Base-by-base conservation (phyloP, 2,888 invertebrate species). In the Melangyna quadrimaculata region DNA sequence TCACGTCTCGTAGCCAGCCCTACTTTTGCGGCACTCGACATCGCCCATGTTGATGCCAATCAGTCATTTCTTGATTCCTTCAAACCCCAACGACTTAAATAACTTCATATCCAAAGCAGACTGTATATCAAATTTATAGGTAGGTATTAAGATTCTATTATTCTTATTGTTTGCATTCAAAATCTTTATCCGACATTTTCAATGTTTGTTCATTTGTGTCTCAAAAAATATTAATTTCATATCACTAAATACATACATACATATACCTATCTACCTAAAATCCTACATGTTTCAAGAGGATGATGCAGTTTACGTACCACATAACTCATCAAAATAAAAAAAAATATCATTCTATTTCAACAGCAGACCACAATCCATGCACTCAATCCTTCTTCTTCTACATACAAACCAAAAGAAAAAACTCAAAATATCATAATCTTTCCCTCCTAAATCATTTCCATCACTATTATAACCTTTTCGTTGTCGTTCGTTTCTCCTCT, bases 371-470 rank as follows among this genome's bases (percentile, higher is more conserved):
- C 22, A 29, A 10, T 29, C 17, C 29, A 35, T 48, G 5, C 45
- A 61, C 19, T 61, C 37, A 48, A 45, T 48, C 37, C 37, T 14
- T 29, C 22, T 29, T 51, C 40, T 4, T n/a, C n/a, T n/a, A n/a
- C n/a, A n/a, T n/a, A 24, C 1, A 17, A n/a, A n/a, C n/a, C n/a
- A 17, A 53, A 6, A 24, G n/a, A 65, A 22, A 48, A 43, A 67
- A 43, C 7, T 35, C n/a, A 59, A 75, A 77, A 57, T 65, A 71
- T 67, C 67, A 72, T 43, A 67, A 67, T 51, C 65, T 63, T n/a
- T n/a, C 48, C 61, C 53, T 24, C 48, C n/a, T 48, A 48, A 29
- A 37, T 74, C 19, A 17, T 37, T 71, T 63, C 17, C 32, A 63
- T 67, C 45, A 6, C 19, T 59, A 14, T 12, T 40, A n/a, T 51